Evolutionary conservation across 2,113 vertebrate genomes (phyloP), one percentile per base, ranked within the genome.

Genomic region (Uria aalge): DNA sequence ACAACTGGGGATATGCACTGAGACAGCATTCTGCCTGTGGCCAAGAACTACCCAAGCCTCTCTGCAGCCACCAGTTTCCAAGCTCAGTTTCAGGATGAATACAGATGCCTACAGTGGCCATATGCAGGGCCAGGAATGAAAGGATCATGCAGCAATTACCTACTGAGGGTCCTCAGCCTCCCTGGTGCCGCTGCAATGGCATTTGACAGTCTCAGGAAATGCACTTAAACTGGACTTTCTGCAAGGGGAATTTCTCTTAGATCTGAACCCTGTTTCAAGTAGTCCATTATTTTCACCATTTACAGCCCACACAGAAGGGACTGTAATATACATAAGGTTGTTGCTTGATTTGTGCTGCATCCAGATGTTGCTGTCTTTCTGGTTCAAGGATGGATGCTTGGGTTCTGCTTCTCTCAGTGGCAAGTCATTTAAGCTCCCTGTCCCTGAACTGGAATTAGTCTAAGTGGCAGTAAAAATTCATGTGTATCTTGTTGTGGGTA

Each of bases 1-100:
- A 23, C 11, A 41, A 3, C 3, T 21, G 15, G 6, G 3, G 16
- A 19, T 66, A 18, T 1, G 5, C 16, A 30, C 6, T 40, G 9
- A 55, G n/a, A 40, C 12, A 64, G 4, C 40, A 6, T 8, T 77
- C 67, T 56, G 14, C 7, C 14, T 53, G 30, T 29, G 30, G 6
- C 8, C 5, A 45, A 57, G 71, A 55, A 21, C 10, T 38, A 18
- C 47, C 11, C 15, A 26, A 56, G 27, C 2, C 5, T 63, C 30
- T 13, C 26, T 75, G 8, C 11, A 19, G 22, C 5, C 34, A 21
- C 6, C 34, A 23, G 7, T 8, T 91, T 18, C 27, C 15, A 24
- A 52, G 6, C 19, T 82, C 36, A 47, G 18, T 27, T 62, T 63
- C 15, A 43, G 75, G 48, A 73, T n/a, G 18, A 74, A 10, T 34